These are phyloP conservation scores for Monomorium pharaonis DNA, from an alignment of 1,140 invertebrate genomes.

Conservation along the genomic window DNA sequence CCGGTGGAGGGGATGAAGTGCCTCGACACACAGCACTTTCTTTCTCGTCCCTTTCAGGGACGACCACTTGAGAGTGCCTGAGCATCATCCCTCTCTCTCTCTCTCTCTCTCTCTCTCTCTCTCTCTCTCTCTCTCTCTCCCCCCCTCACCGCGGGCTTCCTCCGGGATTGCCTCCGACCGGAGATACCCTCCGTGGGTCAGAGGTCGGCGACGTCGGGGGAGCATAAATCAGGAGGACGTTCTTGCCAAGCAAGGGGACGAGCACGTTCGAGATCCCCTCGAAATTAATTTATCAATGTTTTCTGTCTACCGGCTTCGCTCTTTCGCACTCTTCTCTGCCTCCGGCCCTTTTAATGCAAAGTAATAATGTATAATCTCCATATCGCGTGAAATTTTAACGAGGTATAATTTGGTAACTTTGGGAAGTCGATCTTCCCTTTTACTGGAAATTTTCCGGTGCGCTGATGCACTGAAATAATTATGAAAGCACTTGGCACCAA, in stretches of 20 bases:
- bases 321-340: neutral
- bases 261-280: slow-evolving; percentile 31
- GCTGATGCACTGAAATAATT: neutral
- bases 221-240: slow-evolving; percentile 64
- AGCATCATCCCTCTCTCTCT: slow-evolving; percentile 30
- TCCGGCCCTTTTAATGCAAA: neutral
- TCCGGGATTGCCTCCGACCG: neutral
- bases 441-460: neutral
- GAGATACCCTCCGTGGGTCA: slow-evolving; percentile 46
- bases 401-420: slow-evolving; percentile 13
- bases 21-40: slow-evolving; percentile 50
- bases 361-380: slow-evolving; percentile 14
- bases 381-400: slow-evolving; percentile 40
- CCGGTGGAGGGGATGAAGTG: slow-evolving; percentile 62
- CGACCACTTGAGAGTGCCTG: slow-evolving; percentile 42
- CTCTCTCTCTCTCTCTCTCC: too few species aligned
- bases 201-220: slow-evolving; percentile 41
- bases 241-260: slow-evolving; percentile 57
- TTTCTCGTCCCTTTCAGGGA: slow-evolving; percentile 56
- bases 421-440: neutral
- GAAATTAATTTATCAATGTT: slow-evolving; percentile 68
- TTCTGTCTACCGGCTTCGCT: slow-evolving; percentile 17
- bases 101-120: too few species aligned
- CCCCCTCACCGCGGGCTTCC: slow-evolving; percentile 28
- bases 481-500: neutral